Conservation (phyloP, 2,797 vertebrate genomes). For the Peromyscus nudipes region DNA sequence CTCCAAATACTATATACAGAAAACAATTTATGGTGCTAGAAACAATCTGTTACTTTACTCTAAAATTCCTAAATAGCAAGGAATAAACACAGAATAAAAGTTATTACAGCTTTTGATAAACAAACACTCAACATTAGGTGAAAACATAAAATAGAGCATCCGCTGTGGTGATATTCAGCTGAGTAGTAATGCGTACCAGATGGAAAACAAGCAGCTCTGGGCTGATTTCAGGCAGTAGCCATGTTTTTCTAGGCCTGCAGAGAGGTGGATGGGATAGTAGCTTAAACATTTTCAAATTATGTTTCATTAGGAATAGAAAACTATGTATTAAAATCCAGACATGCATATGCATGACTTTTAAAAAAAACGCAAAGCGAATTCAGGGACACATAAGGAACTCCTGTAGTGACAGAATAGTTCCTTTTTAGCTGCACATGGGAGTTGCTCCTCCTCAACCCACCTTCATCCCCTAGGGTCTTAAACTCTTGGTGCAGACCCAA, state of each 20-base stretch:
- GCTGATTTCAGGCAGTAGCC: not conserved
- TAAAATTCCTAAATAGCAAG: constrained; percentile 6
- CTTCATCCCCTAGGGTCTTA: not conserved
- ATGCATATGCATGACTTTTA: not conserved
- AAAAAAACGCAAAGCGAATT: not conserved
- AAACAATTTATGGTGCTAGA: not conserved
- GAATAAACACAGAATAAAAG: not conserved
- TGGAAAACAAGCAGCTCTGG: not conserved
- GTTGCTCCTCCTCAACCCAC: accelerated
- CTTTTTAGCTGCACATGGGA: not conserved
- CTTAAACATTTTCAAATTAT: not conserved
- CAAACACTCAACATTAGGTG: not conserved
- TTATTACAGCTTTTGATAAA: not conserved
- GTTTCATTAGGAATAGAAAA: not conserved
- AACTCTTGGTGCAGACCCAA: too few species aligned
- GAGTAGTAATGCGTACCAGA: not conserved
- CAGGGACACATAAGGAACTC: not conserved
- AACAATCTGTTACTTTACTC: constrained; percentile 7
- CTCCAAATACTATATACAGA: not conserved
- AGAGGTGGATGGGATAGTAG: not conserved
- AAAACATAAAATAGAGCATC: not conserved
- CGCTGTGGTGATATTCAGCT: constrained; percentile 1
- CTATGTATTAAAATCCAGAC: not conserved
- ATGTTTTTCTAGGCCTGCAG: not conserved
- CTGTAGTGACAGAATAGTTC: not conserved